A percentile compares a stretch with the other conserved stretches of the same genome.
Evolutionary conservation across 2,797 vertebrate species (phyloP).

Genomic region (Hydrolagus colliei): DNA sequence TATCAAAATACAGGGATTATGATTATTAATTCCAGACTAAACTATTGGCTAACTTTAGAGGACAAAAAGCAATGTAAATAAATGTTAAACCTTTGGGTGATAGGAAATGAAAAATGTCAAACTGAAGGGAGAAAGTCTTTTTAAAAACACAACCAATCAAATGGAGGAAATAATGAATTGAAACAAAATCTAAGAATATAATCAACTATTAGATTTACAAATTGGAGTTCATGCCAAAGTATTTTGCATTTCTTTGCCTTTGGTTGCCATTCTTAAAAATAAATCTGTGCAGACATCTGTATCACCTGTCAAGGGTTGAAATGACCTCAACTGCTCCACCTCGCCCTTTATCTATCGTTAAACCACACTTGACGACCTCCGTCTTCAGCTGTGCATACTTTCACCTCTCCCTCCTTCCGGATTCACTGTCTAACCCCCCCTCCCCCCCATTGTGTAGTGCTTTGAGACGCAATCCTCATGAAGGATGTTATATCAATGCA

Average conservation of each 20-base stretch:
- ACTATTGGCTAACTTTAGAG: neutral
- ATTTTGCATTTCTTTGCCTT: neutral
- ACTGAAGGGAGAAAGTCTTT: neutral
- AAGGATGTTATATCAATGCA: too few relatives aligned
- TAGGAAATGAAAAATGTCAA: neutral
- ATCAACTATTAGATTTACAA: neutral
- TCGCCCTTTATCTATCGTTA: neutral
- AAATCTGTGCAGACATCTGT: neutral
- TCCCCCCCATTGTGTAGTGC: neutral
- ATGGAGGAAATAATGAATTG: neutral
- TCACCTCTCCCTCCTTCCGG: neutral
- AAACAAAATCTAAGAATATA: neutral
- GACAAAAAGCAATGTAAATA: neutral
- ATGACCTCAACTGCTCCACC: neutral
- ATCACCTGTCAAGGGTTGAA: neutral
- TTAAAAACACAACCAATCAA: neutral
- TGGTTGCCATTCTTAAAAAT: neutral
- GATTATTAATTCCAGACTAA: neutral
- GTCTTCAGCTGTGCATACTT: neutral
- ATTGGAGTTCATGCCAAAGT: neutral
- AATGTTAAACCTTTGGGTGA: neutral
- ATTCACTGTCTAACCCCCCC: neutral
- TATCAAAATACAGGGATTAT: too few relatives aligned
- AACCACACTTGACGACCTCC: neutral
- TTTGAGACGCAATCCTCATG: too few relatives aligned